Base-by-base conservation (phyloP, 2,888 invertebrate genomes). In the Macropis europaea region DNA sequence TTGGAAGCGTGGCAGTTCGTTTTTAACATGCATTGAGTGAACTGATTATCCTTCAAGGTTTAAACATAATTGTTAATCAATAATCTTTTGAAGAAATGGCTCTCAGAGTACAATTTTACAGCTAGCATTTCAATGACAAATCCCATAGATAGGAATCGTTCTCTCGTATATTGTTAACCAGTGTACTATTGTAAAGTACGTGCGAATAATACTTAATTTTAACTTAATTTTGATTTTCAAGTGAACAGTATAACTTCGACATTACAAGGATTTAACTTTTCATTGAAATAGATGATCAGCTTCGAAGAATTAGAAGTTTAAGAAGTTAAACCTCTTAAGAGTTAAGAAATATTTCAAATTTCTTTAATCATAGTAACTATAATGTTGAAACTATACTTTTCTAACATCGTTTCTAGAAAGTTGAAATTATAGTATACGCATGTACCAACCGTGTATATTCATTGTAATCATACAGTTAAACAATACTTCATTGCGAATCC, bases 41-140 rank as follows among this genome's bases (percentile, higher is more conserved):
- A 38, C 19, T 60, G 53, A 53, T 48, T 53, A 47, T 60, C 43
- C 38, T 48, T 61, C 42, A 22, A 48, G 56, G 38, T 54, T 63
- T 54, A 40, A 36, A 54, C 13, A 22, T 50, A 74, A 24, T 69
- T 69, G 47, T 17, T 72, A 60, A 67, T 53, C 24, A 34, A 11
- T 53, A 36, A 32, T 43, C 15, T 68, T 50, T 62, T 59, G 48
- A 75, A 54, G 24, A 45, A 64, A 40, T 69, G 73, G 76, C 32
- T 76, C 57, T 47, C 43, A 61, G 30, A 79, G 69, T 70, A 79
- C 67, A 79, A 76, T 68, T 54, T 56, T 57, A 76, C 34, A 6
- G 48, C 34, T 40, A 62, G 69, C 13, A 42, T 73, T 61, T 63
- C 24, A 42, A 52, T 47, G 24, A 40, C 30, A 43, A 28, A 56